These are phyloP conservation scores for human (Homo sapiens) DNA, from an alignment of 2,113 vertebrate genomes.

Conservation along the genomic window GRCh38 chr6:134563501-134564000, in stretches of 20 bases:
- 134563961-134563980: neutral
- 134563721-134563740: neutral
- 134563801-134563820: neutral
- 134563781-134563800: neutral
- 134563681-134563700: neutral
- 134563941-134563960: neutral
- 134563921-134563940: neutral
- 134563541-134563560: neutral
- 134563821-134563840: neutral
- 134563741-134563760: neutral
- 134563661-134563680: neutral
- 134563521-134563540: neutral
- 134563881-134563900: neutral
- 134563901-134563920: neutral
- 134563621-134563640: neutral
- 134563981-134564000: neutral
- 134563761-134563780: neutral
- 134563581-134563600: neutral
- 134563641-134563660: neutral
- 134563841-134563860: neutral
- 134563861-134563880: neutral
- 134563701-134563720: neutral
- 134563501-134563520: conserved; percentile 47
- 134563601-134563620: neutral
- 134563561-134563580: neutral